phyloP scores from a whole-genome alignment of 2,113 vertebrate species.

The Arizona elegans region DNA sequence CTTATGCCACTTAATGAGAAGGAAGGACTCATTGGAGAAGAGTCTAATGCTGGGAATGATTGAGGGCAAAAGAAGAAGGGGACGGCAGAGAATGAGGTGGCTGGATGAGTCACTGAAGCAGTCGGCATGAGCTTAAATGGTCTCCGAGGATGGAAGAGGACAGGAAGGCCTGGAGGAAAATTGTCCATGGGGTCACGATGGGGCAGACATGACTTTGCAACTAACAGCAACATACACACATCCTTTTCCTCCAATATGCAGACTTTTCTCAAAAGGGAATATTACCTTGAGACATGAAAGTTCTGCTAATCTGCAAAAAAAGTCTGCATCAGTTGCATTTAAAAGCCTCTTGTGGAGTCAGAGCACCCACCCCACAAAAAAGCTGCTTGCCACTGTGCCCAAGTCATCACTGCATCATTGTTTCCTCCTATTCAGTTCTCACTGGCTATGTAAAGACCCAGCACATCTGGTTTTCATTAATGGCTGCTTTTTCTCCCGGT shows the following conservation, averaged over 20 bases:
- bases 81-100: too few species aligned
- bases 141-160: too few species aligned
- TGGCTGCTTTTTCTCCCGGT: neutral
- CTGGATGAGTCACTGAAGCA: too few species aligned
- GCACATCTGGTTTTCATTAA: neutral
- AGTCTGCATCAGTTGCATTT: neutral
- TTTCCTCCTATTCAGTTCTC: neutral
- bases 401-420: neutral
- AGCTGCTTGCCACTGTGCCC: neutral
- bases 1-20: too few species aligned
- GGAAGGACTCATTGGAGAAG: too few species aligned
- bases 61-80: too few species aligned
- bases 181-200: too few species aligned
- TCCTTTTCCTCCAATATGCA: neutral
- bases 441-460: neutral
- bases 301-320: neutral
- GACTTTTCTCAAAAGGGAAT: neutral
- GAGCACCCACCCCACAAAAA: neutral
- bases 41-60: too few species aligned
- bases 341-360: neutral
- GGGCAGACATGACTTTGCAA: too few species aligned
- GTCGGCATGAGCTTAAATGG: too few species aligned
- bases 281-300: neutral
- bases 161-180: too few species aligned
- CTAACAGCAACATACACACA: neutral